Evolutionary conservation across 1,140 invertebrate species (phyloP).

Genomic region (Trichogramma pretiosum): DNA sequence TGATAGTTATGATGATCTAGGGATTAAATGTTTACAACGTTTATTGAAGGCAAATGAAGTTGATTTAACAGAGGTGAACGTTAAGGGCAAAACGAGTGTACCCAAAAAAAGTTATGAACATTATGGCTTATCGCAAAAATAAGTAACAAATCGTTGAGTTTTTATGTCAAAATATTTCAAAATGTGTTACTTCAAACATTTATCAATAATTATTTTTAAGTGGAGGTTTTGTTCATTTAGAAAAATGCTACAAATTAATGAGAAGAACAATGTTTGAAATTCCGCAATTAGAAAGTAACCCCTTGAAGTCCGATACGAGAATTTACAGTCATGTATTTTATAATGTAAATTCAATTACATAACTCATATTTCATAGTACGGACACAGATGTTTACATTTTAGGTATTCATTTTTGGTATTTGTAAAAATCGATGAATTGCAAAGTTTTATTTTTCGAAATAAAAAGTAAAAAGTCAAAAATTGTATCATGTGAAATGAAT

Average conservation of each 20-base stretch:
- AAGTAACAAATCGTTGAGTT: neutral
- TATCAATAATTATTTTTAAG: neutral
- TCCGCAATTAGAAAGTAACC: neutral
- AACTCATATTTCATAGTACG: neutral
- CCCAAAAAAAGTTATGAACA: neutral
- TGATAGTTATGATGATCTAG: conserved; percentile 3
- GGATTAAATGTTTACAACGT: neutral
- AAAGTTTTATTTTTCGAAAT: neutral
- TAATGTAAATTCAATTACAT: neutral
- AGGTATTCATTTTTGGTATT: neutral
- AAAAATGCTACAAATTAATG: neutral
- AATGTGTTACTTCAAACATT: neutral
- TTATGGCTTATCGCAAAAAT: neutral
- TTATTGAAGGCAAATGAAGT: neutral
- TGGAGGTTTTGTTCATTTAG: neutral
- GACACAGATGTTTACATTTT: conserved; percentile 2
- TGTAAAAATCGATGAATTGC: neutral
- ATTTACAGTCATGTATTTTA: neutral
- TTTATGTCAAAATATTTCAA: neutral
- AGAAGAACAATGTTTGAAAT: neutral
- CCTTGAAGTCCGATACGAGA: neutral
- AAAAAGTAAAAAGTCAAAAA: neutral
- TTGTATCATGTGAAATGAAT: neutral
- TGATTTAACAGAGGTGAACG: neutral
- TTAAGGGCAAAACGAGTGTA: neutral